Percentiles rank a stretch among this genome's conserved stretches.
phyloP scores from a whole-genome alignment of 2,888 invertebrate genomes.

The Rosalia funebris region DNA sequence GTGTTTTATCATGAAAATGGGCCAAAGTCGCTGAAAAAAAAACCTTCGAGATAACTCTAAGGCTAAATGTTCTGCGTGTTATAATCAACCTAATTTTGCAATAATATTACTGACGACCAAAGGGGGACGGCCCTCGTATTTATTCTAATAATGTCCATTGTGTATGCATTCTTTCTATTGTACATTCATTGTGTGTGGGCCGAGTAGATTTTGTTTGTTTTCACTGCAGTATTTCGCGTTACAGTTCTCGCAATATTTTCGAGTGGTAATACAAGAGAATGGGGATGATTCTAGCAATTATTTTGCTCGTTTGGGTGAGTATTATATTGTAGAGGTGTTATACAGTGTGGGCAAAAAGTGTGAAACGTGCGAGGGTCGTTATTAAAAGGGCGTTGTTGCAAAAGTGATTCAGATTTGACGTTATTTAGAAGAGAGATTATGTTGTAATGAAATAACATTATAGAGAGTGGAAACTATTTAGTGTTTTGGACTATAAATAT shows the following conservation, averaged over 20 bases:
- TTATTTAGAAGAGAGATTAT: too few species aligned
- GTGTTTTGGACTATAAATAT: too few species aligned
- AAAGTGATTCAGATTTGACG: too few species aligned
- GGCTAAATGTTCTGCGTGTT: conserved; percentile 3
- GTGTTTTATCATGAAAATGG: conserved; percentile 9
- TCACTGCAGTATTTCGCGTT: too few species aligned
- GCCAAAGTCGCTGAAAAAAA: conserved; percentile 27
- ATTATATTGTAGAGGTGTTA: too few species aligned
- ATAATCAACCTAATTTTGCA: conserved; percentile 28
- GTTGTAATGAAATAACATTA: too few species aligned
- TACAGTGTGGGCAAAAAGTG: too few species aligned
- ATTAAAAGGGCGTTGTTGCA: too few species aligned
- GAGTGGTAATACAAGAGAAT: not conserved
- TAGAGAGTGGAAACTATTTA: too few species aligned
- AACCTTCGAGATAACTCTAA: conserved; percentile 27
- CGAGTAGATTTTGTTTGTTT: not conserved
- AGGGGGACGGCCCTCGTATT: conserved; percentile 40
- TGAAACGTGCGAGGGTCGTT: too few species aligned
- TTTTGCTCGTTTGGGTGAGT: not conserved
- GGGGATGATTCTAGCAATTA: not conserved
- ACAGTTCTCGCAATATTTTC: too few species aligned
- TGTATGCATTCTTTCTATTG: conserved; percentile 26
- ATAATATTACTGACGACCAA: conserved; percentile 12
- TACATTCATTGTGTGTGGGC: not conserved
- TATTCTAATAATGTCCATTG: conserved; percentile 34